Evolutionary conservation across 2,888 invertebrate genomes (phyloP).

Genomic region (Caenorhabditis sp.): DNA sequence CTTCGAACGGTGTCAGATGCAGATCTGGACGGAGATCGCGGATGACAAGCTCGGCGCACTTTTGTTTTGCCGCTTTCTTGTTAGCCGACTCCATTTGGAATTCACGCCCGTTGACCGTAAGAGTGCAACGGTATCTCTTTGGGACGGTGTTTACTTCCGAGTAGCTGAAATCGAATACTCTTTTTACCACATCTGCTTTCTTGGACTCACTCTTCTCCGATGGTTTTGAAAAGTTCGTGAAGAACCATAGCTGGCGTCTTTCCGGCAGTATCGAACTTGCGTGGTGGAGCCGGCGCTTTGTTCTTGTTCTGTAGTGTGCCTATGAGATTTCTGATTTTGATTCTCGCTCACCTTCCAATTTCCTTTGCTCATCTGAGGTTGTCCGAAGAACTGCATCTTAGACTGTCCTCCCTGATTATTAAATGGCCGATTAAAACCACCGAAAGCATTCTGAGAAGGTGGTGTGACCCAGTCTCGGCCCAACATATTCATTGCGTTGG

Average conservation of each 20-base stretch:
- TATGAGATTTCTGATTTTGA: background rate
- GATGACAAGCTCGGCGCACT: constrained; percentile 54
- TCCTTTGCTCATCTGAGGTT: background rate
- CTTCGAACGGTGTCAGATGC: constrained; percentile 51
- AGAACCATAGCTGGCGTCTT: constrained; percentile 63
- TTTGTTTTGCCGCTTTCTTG: constrained; percentile 63
- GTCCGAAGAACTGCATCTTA: background rate
- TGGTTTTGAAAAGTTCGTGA: constrained; percentile 57
- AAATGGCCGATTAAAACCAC: background rate
- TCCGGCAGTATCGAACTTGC: constrained; percentile 34
- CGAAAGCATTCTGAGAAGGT: background rate
- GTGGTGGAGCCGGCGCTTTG: background rate
- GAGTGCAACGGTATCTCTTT: constrained; percentile 49
- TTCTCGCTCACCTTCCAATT: background rate
- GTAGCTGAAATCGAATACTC: constrained; percentile 22
- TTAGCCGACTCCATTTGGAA: constrained; percentile 50
- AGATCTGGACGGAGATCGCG: constrained; percentile 60
- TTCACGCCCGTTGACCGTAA: constrained; percentile 32
- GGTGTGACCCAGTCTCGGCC: constrained; percentile 9
- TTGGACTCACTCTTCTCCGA: constrained; percentile 51
- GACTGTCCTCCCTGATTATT: background rate
- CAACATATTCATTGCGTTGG: background rate
- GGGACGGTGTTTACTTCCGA: constrained; percentile 16
- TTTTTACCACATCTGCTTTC: background rate
- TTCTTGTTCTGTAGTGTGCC: background rate